Evolutionary conservation across 2,113 vertebrate genomes (phyloP).

Genomic region (Pagrus major): DNA sequence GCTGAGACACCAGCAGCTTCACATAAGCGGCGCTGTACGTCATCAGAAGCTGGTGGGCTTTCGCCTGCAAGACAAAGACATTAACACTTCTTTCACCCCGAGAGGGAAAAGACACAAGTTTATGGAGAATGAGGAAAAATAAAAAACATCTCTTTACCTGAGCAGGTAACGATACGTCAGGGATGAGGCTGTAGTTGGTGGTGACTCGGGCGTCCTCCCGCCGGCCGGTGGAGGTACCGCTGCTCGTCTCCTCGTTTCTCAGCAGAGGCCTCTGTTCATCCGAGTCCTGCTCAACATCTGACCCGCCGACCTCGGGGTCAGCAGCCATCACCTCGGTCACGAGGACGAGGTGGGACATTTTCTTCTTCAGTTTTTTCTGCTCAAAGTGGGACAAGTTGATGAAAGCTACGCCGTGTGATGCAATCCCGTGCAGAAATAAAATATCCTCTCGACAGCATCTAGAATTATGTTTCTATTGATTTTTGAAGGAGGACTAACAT

Average conservation of each 20-base stretch:
- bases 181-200: slow-evolving; percentile 78
- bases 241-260: slow-evolving; percentile 7
- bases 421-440: not conserved
- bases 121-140: not conserved
- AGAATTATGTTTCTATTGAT: slow-evolving; percentile 42
- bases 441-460: not conserved
- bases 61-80: slow-evolving; percentile 64
- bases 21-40: slow-evolving; percentile 85
- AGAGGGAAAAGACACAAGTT: not conserved
- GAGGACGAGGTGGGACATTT: slow-evolving; percentile 81
- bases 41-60: slow-evolving; percentile 83
- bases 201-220: slow-evolving; percentile 66
- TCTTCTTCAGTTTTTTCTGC: slow-evolving; percentile 80
- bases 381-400: slow-evolving; percentile 17
- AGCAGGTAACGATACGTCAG: slow-evolving; percentile 68
- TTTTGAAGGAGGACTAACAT: slow-evolving; percentile 15
- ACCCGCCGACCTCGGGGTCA: slow-evolving; percentile 29
- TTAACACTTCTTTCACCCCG: not conserved
- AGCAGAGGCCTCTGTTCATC: slow-evolving; percentile 82
- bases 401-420: not conserved
- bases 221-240: slow-evolving; percentile 45
- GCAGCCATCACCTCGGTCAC: slow-evolving; percentile 61
- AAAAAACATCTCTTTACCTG: slow-evolving; percentile 81
- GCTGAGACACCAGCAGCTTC: slow-evolving; percentile 79
- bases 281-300: slow-evolving; percentile 32